Percentiles rank a stretch among this genome's conserved stretches.
Evolutionary conservation across 2,113 vertebrate species (phyloP).

Genomic region (Fukomys damarensis): DNA sequence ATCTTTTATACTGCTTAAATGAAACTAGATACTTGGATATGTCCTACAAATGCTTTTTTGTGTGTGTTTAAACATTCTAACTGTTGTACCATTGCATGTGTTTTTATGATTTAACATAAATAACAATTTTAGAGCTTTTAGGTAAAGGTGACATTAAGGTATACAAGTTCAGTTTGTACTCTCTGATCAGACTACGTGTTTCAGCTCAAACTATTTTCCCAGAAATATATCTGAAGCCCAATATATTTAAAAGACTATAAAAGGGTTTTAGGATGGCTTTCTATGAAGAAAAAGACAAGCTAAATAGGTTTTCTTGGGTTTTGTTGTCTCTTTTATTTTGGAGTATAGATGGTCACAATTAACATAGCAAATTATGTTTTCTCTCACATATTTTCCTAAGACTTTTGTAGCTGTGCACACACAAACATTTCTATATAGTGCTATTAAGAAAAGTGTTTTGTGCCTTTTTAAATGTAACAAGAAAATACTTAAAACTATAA

Average conservation of each 20-base stretch:
- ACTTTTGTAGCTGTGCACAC: neutral
- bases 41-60: neutral
- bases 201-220: neutral
- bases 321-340: neutral
- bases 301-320: neutral
- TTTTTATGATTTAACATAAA: neutral
- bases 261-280: neutral
- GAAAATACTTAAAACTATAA: neutral
- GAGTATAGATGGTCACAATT: neutral
- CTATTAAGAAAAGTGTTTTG: neutral
- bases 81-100: neutral
- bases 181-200: neutral
- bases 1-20: neutral
- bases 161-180: neutral
- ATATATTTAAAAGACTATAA: neutral
- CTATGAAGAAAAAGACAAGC: neutral
- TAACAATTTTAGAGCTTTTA: neutral
- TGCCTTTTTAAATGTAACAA: neutral
- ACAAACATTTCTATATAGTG: neutral
- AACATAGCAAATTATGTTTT: neutral
- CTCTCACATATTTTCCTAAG: neutral
- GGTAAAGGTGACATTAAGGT: neutral
- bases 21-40: neutral
- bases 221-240: neutral
- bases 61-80: neutral